Conservation (phyloP, 2,113 vertebrate genomes). For the Rhagologus leucostigma region DNA sequence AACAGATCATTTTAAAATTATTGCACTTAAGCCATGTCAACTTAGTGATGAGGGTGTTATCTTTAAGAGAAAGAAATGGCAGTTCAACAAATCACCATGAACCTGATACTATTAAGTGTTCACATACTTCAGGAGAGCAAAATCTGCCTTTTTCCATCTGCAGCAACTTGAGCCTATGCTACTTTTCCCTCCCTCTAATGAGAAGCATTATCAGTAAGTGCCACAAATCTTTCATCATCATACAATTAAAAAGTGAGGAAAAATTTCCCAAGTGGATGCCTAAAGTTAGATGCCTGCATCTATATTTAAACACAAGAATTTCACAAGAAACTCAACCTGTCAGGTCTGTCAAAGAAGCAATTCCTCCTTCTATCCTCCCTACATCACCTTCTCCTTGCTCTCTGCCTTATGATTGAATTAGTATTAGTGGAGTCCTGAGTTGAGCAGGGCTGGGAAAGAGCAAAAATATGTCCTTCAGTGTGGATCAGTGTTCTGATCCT, state of each 20-base stretch:
- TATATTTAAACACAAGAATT: neutral
- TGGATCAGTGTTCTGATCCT: neutral
- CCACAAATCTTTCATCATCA: neutral
- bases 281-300: neutral
- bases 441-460: neutral
- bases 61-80: neutral
- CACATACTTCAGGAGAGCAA: neutral
- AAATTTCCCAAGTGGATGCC: neutral
- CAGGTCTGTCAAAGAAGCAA: neutral
- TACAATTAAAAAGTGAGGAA: neutral
- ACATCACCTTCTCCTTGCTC: neutral
- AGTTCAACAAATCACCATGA: neutral
- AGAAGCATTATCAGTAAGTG: neutral
- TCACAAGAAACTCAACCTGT: neutral
- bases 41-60: neutral
- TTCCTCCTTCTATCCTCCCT: neutral
- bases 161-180: neutral
- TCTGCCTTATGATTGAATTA: neutral
- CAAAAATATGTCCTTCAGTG: neutral
- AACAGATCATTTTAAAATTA: neutral
- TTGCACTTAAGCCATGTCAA: neutral
- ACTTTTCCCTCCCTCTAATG: neutral
- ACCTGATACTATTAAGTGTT: neutral
- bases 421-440: neutral
- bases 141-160: neutral